phyloP scores from a whole-genome alignment of 2,888 invertebrate genomes.

The Xanthia icteritia region DNA sequence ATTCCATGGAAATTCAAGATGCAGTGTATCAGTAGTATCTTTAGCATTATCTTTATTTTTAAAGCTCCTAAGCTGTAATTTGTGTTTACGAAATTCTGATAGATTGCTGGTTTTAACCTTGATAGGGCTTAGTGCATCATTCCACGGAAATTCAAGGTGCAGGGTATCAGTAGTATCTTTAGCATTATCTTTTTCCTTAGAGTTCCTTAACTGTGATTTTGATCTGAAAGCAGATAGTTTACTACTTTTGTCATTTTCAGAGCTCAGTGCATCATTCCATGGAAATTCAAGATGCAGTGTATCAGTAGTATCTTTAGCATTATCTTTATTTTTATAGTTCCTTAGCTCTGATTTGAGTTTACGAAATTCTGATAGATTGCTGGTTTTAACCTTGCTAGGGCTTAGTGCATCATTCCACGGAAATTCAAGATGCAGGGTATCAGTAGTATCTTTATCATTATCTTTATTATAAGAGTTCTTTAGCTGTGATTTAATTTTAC shows the following conservation, averaged over 20 bases:
- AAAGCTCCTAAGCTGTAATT: not conserved
- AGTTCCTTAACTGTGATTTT: not conserved
- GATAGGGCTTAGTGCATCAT: not conserved
- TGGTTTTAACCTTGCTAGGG: not conserved
- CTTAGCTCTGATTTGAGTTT: not conserved
- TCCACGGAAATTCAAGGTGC: conserved; percentile 38
- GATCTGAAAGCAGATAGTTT: not conserved
- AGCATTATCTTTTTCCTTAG: not conserved
- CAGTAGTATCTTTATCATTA: not conserved
- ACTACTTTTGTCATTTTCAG: not conserved
- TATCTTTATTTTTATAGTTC: not conserved
- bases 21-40: not conserved
- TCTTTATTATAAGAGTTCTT: not conserved
- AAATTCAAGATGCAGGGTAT: conserved; percentile 12
- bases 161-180: not conserved
- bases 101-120: not conserved
- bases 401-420: conserved; percentile 32
- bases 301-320: not conserved
- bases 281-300: conserved; percentile 16
- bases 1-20: conserved; percentile 36
- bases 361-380: not conserved
- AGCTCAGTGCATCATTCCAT: not conserved
- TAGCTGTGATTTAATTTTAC: too few species aligned
- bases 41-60: too few species aligned
- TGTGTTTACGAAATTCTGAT: not conserved